A percentile compares a stretch with the other conserved stretches of the same genome.
These are phyloP conservation scores for Metridium senile DNA, from an alignment of 92 coral and sea anemone genomes.

Conservation along the genomic window DNA sequence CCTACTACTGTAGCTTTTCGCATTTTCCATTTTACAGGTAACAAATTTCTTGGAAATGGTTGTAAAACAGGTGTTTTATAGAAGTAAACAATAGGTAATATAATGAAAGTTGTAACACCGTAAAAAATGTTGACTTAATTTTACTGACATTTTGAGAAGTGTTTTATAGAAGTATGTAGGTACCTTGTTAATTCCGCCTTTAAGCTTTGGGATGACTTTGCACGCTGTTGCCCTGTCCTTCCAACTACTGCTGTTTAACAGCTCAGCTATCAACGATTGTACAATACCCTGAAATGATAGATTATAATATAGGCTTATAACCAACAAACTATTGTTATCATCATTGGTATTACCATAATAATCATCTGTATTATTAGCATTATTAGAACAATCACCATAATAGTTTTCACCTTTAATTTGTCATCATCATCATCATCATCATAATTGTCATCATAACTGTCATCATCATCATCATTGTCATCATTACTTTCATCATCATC, in stretches of 20 bases:
- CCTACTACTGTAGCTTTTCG: no score
- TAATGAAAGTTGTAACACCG: no score
- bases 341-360: not conserved
- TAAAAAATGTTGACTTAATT: no score
- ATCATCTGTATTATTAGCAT: not conserved
- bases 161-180: not conserved
- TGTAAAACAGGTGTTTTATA: no score
- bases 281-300: conserved; percentile 86
- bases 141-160: not conserved
- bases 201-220: conserved; percentile 87
- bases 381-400: not conserved
- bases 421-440: not conserved
- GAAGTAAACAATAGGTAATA: no score
- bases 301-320: no score
- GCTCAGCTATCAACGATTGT: conserved; percentile 90
- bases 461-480: not conserved
- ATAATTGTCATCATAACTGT: not conserved
- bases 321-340: not conserved
- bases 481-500: not conserved
- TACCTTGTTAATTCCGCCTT: conserved; percentile 88
- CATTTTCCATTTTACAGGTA: no score
- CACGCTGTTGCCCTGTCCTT: conserved; percentile 90
- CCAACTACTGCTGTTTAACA: conserved; percentile 96
- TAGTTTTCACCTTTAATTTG: not conserved
- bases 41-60: no score